phyloP scores from a whole-genome alignment of 2,888 invertebrate genomes.

The Stramonita haemastoma region DNA sequence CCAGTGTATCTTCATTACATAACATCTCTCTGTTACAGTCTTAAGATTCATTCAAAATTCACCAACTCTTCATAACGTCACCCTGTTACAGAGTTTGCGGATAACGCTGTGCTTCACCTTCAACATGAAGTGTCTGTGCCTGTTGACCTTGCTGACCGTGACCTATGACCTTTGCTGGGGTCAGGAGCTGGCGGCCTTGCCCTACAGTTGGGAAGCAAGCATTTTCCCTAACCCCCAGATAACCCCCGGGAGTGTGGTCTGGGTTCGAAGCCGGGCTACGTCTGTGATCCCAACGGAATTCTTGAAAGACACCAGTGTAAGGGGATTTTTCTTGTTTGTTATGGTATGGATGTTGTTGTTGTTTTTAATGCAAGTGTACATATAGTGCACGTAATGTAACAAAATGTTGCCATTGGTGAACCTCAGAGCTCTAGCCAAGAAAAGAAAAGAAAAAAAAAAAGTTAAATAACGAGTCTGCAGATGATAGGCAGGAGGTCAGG shows the following conservation, averaged over 20 bases:
- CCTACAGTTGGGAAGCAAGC: constrained; percentile 39
- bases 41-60: too few species aligned
- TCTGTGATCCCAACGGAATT: constrained; percentile 48
- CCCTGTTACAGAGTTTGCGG: too few species aligned
- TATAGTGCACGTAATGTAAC: neutral
- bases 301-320: constrained; percentile 28
- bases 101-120: neutral
- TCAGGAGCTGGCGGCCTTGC: neutral
- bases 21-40: too few species aligned
- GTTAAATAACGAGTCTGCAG: too few species aligned
- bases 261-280: constrained; percentile 23
- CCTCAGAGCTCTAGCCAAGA: too few species aligned
- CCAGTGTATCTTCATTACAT: too few species aligned
- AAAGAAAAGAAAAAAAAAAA: too few species aligned
- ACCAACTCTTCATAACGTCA: too few species aligned
- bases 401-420: too few species aligned
- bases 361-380: neutral
- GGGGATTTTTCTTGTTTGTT: neutral
- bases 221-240: constrained; percentile 42
- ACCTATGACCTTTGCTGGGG: constrained; percentile 9
- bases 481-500: too few species aligned
- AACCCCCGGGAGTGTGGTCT: constrained; percentile 41
- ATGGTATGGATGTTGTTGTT: neutral
- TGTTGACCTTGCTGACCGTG: constrained; percentile 22
- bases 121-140: constrained; percentile 8